Base-by-base conservation (phyloP, 92 coral and sea anemone genomes). In the Zoanthus sociatus region DNA sequence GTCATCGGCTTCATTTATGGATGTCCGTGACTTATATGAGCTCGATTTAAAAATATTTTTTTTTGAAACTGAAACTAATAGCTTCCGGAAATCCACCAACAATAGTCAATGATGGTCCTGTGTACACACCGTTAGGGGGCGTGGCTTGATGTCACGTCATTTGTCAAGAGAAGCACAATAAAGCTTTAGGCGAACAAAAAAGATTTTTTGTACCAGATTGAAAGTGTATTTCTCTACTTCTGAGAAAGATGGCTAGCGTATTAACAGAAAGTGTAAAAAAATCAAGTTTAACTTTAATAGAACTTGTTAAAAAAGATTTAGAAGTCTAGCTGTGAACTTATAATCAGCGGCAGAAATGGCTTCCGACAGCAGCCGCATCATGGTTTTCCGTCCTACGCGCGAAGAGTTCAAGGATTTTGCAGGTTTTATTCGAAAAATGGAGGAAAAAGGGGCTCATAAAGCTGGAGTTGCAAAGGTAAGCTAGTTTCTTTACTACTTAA, bases 401-500 rank as follows among this genome's bases (percentile, higher is more conserved):
- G 90, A 93, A 9, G 99, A 97, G 90, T 97, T 97, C 89, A 79
- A 95, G 30, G 89, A 97, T 87, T 97, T 97, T 76, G 91, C 98
- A 5, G 93, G 92, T 6, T 97, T 84, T 91, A 92, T 97, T 77
- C 94, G 94, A 11, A 95, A 97, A 89, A 95, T 97, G 92, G 99
- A 97, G 83, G 92, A 90, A 32, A 93, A 93, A 77, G 99, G 98
- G 46, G 99, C 99, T 55, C 98, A 95, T 78, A 92, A 85, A 71
- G 95, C 97, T 21, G 99, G 99, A 47, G 92, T 94, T 51, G 99
- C 98, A 56, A 97, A 97, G 99, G 99, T 95, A 55, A 75, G 69
- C 20, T 48, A 5, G 45, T 77, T 45, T 14, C n/a, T 31, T 61
- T 37, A 18, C 75, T 84, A 14, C 31, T 71, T 12, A 64, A 67